Percentiles rank a stretch among this genome's conserved stretches.
Evolutionary conservation across 2,113 vertebrate species (phyloP).

Genomic region (Eolophus roseicapilla): DNA sequence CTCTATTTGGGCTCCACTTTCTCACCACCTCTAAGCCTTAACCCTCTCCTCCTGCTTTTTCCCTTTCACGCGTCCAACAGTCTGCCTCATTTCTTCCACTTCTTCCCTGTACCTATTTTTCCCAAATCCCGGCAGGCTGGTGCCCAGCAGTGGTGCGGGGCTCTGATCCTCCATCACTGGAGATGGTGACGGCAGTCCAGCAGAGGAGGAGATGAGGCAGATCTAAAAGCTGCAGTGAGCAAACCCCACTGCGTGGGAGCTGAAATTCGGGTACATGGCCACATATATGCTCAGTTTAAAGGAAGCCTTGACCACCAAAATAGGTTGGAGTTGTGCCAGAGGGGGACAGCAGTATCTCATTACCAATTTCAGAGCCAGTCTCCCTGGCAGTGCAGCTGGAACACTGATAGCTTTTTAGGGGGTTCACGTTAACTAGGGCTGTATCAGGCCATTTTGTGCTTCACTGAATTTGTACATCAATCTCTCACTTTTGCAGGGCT

Average conservation of each 20-base stretch:
- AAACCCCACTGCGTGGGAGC: neutral
- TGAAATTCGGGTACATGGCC: neutral
- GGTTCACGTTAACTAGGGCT: conserved; percentile 24
- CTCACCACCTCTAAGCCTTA: neutral
- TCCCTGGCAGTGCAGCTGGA: neutral
- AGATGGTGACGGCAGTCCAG: neutral
- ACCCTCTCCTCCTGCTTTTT: neutral
- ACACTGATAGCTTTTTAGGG: conserved; percentile 6
- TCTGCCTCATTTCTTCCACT: neutral
- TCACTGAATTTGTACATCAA: conserved; percentile 35
- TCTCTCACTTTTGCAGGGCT: conserved; percentile 19
- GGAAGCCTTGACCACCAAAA: neutral
- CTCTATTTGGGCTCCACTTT: neutral
- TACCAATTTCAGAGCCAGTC: neutral
- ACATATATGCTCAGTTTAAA: neutral
- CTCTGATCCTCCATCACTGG: neutral
- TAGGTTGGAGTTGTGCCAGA: neutral
- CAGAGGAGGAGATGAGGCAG: neutral
- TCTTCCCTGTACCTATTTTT: neutral
- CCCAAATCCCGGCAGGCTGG: neutral
- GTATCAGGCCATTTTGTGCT: conserved; percentile 30
- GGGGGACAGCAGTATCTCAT: conserved; percentile 10
- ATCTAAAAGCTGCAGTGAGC: neutral
- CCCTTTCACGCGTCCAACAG: neutral
- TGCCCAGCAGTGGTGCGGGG: neutral